These are phyloP conservation scores for Leptura quadrifasciata DNA, from an alignment of 2,888 invertebrate species.

Conservation along the genomic window DNA sequence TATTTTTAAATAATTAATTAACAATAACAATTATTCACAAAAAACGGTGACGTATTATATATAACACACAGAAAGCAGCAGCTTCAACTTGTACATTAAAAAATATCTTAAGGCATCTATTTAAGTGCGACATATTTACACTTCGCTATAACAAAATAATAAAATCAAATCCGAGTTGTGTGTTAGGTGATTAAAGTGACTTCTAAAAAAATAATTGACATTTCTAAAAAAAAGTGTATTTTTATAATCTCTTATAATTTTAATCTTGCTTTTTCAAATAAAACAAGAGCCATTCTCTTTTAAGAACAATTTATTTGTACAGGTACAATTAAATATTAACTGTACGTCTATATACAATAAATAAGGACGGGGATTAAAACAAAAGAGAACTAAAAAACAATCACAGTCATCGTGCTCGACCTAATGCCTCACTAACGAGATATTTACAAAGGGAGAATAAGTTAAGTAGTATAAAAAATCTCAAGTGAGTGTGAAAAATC, in stretches of 20 bases:
- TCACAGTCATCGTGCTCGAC: constrained; percentile 61
- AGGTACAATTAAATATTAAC: constrained; percentile 62
- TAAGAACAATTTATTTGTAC: constrained; percentile 56
- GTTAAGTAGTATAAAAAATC: constrained; percentile 46
- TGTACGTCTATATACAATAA: constrained; percentile 63
- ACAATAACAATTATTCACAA: constrained; percentile 43
- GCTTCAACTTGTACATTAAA: constrained; percentile 29
- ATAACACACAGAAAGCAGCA: constrained; percentile 35
- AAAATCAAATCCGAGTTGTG: not conserved
- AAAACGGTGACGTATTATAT: constrained; percentile 34
- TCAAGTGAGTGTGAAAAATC: constrained; percentile 50
- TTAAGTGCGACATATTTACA: constrained; percentile 26
- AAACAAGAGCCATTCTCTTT: constrained; percentile 32
- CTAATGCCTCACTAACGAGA: constrained; percentile 45
- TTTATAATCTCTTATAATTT: constrained; percentile 24
- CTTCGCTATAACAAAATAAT: not conserved
- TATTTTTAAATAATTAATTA: constrained; percentile 38
- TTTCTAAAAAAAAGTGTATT: not conserved
- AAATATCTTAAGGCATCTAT: constrained; percentile 16
- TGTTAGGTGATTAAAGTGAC: not conserved
- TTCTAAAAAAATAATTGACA: constrained; percentile 26
- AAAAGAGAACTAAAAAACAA: constrained; percentile 56
- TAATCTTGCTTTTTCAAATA: constrained; percentile 50
- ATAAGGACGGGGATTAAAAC: constrained; percentile 52
- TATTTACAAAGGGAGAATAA: constrained; percentile 50